Percentiles rank a stretch among this genome's conserved stretches.
Conservation (phyloP, 2,888 invertebrate genomes). For the Creontiades dilutus region DNA sequence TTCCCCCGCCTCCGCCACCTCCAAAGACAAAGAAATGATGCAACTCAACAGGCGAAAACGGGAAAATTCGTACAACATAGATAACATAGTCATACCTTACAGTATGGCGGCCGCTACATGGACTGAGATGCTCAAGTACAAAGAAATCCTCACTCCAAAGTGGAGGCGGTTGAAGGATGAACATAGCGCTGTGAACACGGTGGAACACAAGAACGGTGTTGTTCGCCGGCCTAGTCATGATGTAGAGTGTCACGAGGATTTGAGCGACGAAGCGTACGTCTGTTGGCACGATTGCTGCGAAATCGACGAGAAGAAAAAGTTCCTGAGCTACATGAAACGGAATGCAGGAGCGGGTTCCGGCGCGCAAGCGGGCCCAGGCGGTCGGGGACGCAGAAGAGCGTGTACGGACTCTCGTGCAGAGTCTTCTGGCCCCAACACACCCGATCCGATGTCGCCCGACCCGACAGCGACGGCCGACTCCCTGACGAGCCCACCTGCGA, state of each 20-base stretch:
- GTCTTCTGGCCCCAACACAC: constrained; percentile 87
- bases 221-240: constrained; percentile 81
- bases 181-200: constrained; percentile 66
- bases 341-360: constrained; percentile 76
- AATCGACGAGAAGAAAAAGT: constrained; percentile 89
- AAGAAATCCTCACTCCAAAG: constrained; percentile 97
- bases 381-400: constrained; percentile 82
- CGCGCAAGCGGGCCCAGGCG: constrained; percentile 77
- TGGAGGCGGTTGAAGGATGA: constrained; percentile 73
- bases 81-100: constrained; percentile 98
- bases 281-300: constrained; percentile 89
- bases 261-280: constrained; percentile 86
- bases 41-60: constrained; percentile 78
- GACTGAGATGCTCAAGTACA: constrained; percentile 95
- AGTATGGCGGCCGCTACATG: constrained; percentile 92
- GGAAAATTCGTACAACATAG: constrained; percentile 91
- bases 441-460: constrained; percentile 84
- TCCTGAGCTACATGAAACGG: constrained; percentile 81
- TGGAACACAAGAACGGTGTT: constrained; percentile 80
- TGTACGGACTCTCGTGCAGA: constrained; percentile 85
- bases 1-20: constrained; percentile 66
- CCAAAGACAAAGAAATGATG: constrained; percentile 68
- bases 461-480: constrained; percentile 77
- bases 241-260: constrained; percentile 83
- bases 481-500: constrained; percentile 81